Conservation (phyloP, 2,888 invertebrate species). For the Trilocha varians region DNA sequence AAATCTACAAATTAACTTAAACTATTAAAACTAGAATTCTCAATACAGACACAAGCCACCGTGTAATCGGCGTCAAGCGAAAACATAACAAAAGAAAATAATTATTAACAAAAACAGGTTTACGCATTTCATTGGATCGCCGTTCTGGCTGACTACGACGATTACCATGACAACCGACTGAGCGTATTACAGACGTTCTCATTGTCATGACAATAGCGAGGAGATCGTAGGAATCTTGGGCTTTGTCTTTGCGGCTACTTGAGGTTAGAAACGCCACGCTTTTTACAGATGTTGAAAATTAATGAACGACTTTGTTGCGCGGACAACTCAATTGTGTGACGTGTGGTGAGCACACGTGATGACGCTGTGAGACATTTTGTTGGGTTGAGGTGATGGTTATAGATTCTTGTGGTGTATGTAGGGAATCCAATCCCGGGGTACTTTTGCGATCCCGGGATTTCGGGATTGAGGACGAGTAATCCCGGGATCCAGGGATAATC, state of each 20-base stretch:
- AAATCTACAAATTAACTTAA: neutral
- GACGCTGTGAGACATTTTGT: no score
- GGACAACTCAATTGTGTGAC: neutral
- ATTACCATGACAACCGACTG: conserved; percentile 47
- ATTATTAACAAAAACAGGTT: conserved; percentile 11
- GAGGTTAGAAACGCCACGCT: conserved; percentile 1
- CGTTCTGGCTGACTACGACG: conserved; percentile 3
- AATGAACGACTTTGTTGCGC: neutral
- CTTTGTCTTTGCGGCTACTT: conserved; percentile 2
- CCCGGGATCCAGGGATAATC: no score
- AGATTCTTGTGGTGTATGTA: no score
- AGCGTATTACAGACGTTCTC: conserved; percentile 46
- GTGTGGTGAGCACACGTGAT: neutral
- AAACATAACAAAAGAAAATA: neutral
- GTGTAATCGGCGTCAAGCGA: neutral
- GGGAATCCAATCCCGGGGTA: no score
- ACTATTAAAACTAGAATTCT: neutral
- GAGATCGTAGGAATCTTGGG: neutral
- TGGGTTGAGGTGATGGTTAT: no score
- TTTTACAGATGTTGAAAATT: conserved; percentile 1
- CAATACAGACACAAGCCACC: neutral
- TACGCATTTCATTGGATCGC: conserved; percentile 11
- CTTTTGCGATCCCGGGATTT: no score
- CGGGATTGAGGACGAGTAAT: no score
- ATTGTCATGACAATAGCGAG: conserved; percentile 33